Evolutionary conservation across 2,888 invertebrate genomes (phyloP).

Genomic region (Camponotus fellah): DNA sequence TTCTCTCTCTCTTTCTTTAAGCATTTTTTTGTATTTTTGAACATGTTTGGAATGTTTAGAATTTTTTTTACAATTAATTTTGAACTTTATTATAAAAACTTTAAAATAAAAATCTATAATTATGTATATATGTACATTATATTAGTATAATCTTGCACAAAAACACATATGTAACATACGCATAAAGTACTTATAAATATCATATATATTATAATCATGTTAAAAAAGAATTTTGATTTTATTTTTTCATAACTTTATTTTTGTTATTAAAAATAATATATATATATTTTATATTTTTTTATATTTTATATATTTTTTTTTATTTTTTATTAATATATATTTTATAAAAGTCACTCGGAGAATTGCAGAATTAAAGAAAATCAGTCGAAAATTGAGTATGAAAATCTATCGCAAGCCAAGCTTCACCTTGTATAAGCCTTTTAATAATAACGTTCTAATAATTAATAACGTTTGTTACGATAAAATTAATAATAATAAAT

Average conservation of each 20-base stretch:
- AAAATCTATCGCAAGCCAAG: not conserved
- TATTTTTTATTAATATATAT: not conserved
- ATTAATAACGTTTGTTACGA: not conserved
- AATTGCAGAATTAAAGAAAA: conserved; percentile 1
- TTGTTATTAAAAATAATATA: not conserved
- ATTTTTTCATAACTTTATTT: not conserved
- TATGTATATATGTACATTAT: conserved; percentile 9
- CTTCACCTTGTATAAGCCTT: not conserved
- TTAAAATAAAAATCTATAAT: not conserved
- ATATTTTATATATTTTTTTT: not conserved
- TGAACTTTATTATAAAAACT: not conserved
- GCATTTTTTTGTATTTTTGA: not conserved
- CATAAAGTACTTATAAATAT: not conserved
- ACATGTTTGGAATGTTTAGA: not conserved
- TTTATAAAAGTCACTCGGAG: too few relatives aligned
- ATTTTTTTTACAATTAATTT: not conserved
- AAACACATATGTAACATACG: not conserved
- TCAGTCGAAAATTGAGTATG: conserved; percentile 6
- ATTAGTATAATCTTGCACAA: not conserved
- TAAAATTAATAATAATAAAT: not conserved
- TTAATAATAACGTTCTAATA: not conserved
- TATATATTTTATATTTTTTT: not conserved
- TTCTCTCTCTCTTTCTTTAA: not conserved
- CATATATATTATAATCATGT: not conserved
- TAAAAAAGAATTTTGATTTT: not conserved